A percentile compares a stretch with the other conserved stretches of the same genome.
These are phyloP conservation scores for Nephrocerus scutellatus DNA, from an alignment of 2,888 invertebrate species.

Conservation along the genomic window DNA sequence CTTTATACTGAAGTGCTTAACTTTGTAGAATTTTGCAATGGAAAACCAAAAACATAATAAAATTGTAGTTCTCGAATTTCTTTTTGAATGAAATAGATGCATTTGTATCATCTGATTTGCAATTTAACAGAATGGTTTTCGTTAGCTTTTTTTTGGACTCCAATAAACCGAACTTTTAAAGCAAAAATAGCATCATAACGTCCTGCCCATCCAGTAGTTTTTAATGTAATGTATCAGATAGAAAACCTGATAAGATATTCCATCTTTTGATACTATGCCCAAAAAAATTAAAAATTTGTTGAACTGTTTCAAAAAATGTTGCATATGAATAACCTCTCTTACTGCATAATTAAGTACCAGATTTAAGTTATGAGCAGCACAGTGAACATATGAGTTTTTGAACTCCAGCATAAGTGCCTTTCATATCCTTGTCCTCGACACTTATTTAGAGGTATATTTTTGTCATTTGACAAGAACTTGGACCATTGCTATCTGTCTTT, in stretches of 20 bases:
- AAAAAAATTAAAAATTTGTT: slow-evolving; percentile 9
- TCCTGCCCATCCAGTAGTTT: neutral
- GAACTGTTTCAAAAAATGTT: slow-evolving; percentile 3
- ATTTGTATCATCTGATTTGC: slow-evolving; percentile 7
- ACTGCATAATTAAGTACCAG: neutral
- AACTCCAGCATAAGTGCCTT: slow-evolving; percentile 13
- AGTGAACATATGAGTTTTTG: neutral
- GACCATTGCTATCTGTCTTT: too few relatives aligned
- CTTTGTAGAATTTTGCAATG: too few relatives aligned
- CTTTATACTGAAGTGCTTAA: too few relatives aligned
- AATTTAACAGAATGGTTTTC: slow-evolving; percentile 7
- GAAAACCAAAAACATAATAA: slow-evolving; percentile 8
- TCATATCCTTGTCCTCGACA: slow-evolving; percentile 14
- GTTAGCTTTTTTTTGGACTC: neutral
- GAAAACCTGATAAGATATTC: slow-evolving; percentile 5
- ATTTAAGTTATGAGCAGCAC: too few relatives aligned
- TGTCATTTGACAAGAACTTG: too few relatives aligned
- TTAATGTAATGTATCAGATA: slow-evolving; percentile 1
- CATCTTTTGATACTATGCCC: slow-evolving; percentile 10
- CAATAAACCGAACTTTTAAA: neutral
- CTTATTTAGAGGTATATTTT: slow-evolving; percentile 11
- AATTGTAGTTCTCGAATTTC: slow-evolving; percentile 8
- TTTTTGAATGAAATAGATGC: slow-evolving; percentile 5
- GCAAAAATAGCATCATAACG: neutral
- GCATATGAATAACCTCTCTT: slow-evolving; percentile 2